Conservation (phyloP, 2,888 invertebrate species). For the Athalia rosae region DNA sequence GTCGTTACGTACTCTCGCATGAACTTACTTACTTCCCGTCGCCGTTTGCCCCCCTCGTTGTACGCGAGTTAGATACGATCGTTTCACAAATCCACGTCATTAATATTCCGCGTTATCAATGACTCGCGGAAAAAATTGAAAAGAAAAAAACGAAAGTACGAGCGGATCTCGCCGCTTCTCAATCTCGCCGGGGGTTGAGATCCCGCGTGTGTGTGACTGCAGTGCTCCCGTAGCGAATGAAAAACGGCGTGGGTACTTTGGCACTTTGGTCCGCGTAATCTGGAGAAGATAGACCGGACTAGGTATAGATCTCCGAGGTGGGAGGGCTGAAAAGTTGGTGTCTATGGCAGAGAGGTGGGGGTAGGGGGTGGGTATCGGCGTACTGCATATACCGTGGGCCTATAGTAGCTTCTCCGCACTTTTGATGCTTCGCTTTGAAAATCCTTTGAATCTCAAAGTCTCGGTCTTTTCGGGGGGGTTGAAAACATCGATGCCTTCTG, state of each 20-base stretch:
- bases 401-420: conserved; percentile 55
- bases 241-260: too few relatives aligned
- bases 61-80: not conserved
- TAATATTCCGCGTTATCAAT: too few relatives aligned
- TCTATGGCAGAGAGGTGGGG: not conserved
- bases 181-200: too few relatives aligned
- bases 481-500: conserved; percentile 66
- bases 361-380: conserved; percentile 7
- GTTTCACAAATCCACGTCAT: too few relatives aligned
- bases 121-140: too few relatives aligned
- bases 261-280: too few relatives aligned
- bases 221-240: too few relatives aligned
- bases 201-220: too few relatives aligned
- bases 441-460: conserved; percentile 71
- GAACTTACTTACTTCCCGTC: conserved; percentile 6
- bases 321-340: not conserved
- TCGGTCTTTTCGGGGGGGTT: conserved; percentile 63
- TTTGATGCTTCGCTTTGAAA: conserved; percentile 68
- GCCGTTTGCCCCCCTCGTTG: not conserved
- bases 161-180: too few relatives aligned
- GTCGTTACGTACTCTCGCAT: conserved; percentile 14
- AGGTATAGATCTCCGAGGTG: too few relatives aligned
- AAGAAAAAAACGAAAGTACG: too few relatives aligned
- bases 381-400: conserved; percentile 1
- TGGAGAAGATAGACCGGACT: too few relatives aligned